Base-by-base conservation (phyloP, 2,113 vertebrate genomes). In the Brienomyrus brachyistius region DNA sequence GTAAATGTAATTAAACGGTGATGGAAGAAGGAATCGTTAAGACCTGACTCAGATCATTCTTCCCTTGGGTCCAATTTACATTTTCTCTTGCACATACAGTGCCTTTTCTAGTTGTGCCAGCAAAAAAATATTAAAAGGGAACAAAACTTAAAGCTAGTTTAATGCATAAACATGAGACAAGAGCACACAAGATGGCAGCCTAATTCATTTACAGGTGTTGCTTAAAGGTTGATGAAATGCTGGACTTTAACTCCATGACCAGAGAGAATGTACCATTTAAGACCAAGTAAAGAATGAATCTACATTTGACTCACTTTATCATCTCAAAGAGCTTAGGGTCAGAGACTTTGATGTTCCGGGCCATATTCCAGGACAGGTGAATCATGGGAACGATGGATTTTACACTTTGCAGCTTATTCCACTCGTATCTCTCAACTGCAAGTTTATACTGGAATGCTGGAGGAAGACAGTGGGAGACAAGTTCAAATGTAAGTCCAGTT, bases 361-460 rank as follows among this genome's bases (percentile, higher is more conserved):
- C 98, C 98, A 99, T 98, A 93, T 99, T 99, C 98, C 98, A 99
- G 91, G 98, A 99, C 80, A 99, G 98, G 96, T 99, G 98, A 96
- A 99, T 97, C 98, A 99, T 99, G 93, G 98, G 98, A 94, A 99
- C 98, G 95, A 99, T 96, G 94, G 98, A 99, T 95, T 99, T 99
- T 40, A 99, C 98, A 43, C 97, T 97, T 94, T 99, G 98, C 92
- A 99, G 96, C 95, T 99, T 99, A 92, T 99, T 99, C 98, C 98
- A 99, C 96, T 99, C 98, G 91, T 98, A 99, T 90, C 98, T 96
- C 96, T 99, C 98, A 94, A 99, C 98, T 2, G 98, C 97, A 93
- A 98, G 93, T 94, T 99, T 99, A 95, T 99, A 99, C 92, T 99
- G 98, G 95, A 97, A 97, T 87, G 98, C 98, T 99, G 92, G 52